Base-by-base conservation (phyloP, 2,113 vertebrate genomes). In the Labrus mixtus region DNA sequence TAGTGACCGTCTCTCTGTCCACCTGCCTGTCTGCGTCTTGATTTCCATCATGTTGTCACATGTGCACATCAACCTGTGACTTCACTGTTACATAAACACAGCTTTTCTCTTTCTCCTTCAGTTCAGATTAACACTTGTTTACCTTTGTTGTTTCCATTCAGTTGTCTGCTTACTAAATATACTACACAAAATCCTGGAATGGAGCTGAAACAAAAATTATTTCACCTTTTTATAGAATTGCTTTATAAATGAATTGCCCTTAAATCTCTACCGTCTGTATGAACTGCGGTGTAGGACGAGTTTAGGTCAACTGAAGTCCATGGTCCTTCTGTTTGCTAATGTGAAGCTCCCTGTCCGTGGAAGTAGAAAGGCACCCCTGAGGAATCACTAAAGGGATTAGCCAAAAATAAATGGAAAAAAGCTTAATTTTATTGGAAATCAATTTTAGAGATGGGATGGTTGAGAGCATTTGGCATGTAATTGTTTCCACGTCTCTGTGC, bases 1-100 rank as follows among this genome's bases (percentile, higher is more conserved):
- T 53, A 19, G 53, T 83, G 73, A 69, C 41, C 22, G 8, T 79
- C 62, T 58, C 2, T 8, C 10, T 57, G 29, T 17, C 45, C 13
- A 16, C 51, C 33, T n/a, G 8, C 43, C 36, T 36, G 41, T 41
- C 59, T 66, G 33, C 63, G 45, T 64, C 50, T 25, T 10, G 10
- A 45, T 48, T 70, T 15, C 37, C 48, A 53, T 69, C 3, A 1
- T 74, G 63, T 71, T 50, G 37, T 77, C 57, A 25, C 45, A n/a
- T 25, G n/a, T 82, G 20, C 77, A 63, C 36, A 33, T 83, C 71
- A 66, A 23, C 58, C 48, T 60, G 51, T 61, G 68, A 74, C n/a
- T 53, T 54, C 37, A 57, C 55, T 73, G 48, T 45, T 36, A 20
- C 37, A 33, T 71, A 45, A 76, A 73, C 22, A 39, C 10, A 9